These are phyloP conservation scores for Metopia argyrocephala DNA, from an alignment of 2,888 invertebrate species.

Conservation along the genomic window DNA sequence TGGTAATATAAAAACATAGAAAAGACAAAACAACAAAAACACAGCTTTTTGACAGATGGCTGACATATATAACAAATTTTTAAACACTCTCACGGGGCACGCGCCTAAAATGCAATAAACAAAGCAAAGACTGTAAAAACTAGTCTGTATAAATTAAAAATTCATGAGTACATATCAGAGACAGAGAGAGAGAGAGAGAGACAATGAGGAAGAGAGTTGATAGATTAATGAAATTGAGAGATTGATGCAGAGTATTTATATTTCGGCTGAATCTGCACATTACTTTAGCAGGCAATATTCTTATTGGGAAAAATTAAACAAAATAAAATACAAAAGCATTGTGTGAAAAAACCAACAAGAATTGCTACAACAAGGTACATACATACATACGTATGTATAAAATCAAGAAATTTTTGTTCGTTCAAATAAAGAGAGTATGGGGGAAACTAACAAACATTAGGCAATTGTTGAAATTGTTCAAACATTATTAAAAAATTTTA, in stretches of 20 bases:
- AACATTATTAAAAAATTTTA: background rate
- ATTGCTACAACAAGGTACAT: background rate
- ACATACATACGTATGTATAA: background rate
- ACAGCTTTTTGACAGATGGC: constrained; percentile 48
- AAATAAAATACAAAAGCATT: background rate
- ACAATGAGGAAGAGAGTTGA: background rate
- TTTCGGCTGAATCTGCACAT: constrained; percentile 54
- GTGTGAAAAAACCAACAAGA: background rate
- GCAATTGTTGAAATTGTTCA: background rate
- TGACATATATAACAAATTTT: constrained; percentile 51
- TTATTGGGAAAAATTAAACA: constrained; percentile 48
- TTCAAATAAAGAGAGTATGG: background rate
- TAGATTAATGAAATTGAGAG: background rate
- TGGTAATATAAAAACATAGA: background rate
- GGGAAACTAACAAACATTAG: background rate
- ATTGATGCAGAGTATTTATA: background rate
- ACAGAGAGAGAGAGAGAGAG: constrained; percentile 1
- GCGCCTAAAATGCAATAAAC: constrained; percentile 38
- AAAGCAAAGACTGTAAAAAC: background rate
- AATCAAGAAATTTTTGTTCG: background rate
- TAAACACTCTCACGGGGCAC: constrained; percentile 55
- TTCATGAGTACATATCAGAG: background rate
- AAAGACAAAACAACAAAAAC: background rate
- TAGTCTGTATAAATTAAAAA: background rate
- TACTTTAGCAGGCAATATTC: constrained; percentile 10